phyloP scores from a whole-genome alignment of 2,797 vertebrate genomes.

The Clarias platycephalus region DNA sequence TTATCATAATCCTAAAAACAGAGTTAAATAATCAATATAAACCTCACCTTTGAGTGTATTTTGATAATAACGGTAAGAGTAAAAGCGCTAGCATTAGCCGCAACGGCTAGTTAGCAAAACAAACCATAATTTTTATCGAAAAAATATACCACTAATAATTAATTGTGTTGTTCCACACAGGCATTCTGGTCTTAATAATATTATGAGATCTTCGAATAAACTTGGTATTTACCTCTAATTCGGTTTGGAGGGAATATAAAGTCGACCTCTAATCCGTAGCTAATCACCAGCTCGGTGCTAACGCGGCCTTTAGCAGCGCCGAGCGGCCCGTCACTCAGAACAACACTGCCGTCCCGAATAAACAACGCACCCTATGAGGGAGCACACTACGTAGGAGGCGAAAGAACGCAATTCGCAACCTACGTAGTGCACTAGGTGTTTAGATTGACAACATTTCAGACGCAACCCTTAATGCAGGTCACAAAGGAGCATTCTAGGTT shows the following conservation, averaged over 20 bases:
- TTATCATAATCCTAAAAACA: background rate
- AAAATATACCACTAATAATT: background rate
- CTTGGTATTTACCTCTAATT: slow-evolving; percentile 66
- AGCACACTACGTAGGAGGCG: background rate
- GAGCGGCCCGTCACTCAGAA: slow-evolving; percentile 72
- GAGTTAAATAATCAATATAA: background rate
- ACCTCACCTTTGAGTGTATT: background rate
- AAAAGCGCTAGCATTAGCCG: slow-evolving; percentile 1
- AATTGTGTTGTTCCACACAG: background rate
- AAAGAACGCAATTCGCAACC: background rate
- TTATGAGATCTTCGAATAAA: background rate
- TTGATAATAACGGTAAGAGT: background rate
- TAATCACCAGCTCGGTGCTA: slow-evolving; percentile 48
- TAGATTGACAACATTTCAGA: background rate
- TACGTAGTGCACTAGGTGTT: background rate
- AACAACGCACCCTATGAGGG: background rate
- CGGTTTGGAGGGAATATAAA: slow-evolving; percentile 53
- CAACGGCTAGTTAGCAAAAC: background rate
- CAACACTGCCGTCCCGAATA: slow-evolving; percentile 63
- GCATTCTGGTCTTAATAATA: too few species aligned
- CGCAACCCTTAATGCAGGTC: slow-evolving; percentile 46
- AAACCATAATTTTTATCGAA: background rate
- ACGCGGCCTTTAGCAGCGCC: slow-evolving; percentile 71
- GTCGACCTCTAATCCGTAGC: slow-evolving; percentile 62
- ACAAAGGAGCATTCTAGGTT: slow-evolving; percentile 53